Conservation (phyloP, 2,888 invertebrate genomes). For the Dryadula phaetusa region DNA sequence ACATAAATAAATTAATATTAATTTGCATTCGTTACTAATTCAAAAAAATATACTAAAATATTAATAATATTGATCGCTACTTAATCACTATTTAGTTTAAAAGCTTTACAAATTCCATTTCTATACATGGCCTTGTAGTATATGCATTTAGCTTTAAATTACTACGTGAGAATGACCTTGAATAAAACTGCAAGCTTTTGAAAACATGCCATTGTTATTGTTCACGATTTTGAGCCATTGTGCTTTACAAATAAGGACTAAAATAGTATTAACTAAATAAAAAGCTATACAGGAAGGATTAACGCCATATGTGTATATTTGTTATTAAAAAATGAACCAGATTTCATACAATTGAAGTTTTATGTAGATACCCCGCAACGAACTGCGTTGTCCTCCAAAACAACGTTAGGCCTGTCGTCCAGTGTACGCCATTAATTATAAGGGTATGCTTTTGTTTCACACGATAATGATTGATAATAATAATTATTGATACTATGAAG, state of each 20-base stretch:
- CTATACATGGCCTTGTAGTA: slow-evolving; percentile 20
- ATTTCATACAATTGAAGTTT: slow-evolving; percentile 59
- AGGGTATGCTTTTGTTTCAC: background rate
- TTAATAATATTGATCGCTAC: too few species aligned
- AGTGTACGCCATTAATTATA: background rate
- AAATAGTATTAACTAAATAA: slow-evolving; percentile 6
- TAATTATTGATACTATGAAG: too few species aligned
- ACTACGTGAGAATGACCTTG: slow-evolving; percentile 30
- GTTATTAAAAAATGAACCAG: slow-evolving; percentile 54
- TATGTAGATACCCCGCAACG: slow-evolving; percentile 58
- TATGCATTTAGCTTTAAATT: slow-evolving; percentile 7
- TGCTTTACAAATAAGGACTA: background rate
- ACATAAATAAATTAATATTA: too few species aligned
- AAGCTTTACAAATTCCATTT: slow-evolving; percentile 10
- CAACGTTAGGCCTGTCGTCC: slow-evolving; percentile 40
- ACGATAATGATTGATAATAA: background rate
- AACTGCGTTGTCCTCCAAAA: slow-evolving; percentile 54
- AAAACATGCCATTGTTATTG: background rate
- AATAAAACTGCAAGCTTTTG: slow-evolving; percentile 29
- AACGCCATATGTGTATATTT: slow-evolving; percentile 44
- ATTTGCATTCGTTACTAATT: background rate
- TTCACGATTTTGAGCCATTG: slow-evolving; percentile 14
- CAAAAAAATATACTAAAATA: background rate
- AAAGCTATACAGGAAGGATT: slow-evolving; percentile 38
- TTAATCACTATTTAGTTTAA: background rate